Evolutionary conservation across 2,113 vertebrate species (phyloP), one percentile per base, ranked within the genome.

Genomic region (Tretioscincus oriximinensis): DNA sequence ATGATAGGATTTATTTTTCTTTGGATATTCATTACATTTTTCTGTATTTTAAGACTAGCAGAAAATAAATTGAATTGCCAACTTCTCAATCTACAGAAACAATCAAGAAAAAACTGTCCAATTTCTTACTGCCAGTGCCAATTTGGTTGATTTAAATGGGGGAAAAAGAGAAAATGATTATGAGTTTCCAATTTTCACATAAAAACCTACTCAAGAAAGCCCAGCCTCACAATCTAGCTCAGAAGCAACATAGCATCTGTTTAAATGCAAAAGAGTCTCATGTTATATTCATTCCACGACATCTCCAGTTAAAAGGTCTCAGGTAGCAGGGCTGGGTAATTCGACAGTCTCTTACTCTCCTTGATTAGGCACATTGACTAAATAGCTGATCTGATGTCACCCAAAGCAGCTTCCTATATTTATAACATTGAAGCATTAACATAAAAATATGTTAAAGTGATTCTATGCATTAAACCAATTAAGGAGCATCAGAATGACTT

Each of bases 71-170:
- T 84, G 72, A 74, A 72, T 66, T 81, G 81, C 64, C 47, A 82
- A 28, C 28, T 45, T 28, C 74, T 29, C 22, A 65, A 60, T 29
- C 0, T 18, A 84, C 63, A 77, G 61, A 71, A 79, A 79, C 18
- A 71, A 81, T 10, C 26, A 70, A 87, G 22, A 76, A 70, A 24
- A 69, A 14, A 70, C 72, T 22, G 79, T 79, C 72, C 80, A 24
- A 70, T 88, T 90, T 91, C 63, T 69, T 85, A 80, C 64, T 51
- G 54, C 24, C 67, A 86, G 83, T 71, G 60, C 1, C 60, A 70
- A 49, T 35, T 80, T 90, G 58, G 24, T 26, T 63, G 14, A 72
- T 26, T 58, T 78, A 4, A 78, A 14, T 45, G 26, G 9, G n/a
- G 8, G 47, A 69, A 18, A 47, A 69, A 73, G 76, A 68, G 83